phyloP scores from a whole-genome alignment of 2,888 invertebrate genomes.

The Drosophila subquinaria region DNA sequence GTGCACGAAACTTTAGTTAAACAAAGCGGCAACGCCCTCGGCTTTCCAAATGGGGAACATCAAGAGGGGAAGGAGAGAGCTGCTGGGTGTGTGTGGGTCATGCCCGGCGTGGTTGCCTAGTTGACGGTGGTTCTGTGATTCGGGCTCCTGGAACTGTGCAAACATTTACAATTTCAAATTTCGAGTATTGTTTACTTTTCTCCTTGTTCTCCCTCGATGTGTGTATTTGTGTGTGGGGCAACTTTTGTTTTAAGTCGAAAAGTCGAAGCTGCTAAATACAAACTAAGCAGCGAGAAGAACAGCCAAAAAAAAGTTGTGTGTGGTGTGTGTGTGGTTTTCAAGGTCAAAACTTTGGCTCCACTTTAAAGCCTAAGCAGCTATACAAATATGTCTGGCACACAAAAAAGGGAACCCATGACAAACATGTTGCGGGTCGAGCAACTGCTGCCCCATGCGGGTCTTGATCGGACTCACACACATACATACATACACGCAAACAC shows the following conservation, averaged over 20 bases:
- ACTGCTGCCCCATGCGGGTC: constrained; percentile 5
- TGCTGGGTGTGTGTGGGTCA: constrained; percentile 9
- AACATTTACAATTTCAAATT: constrained; percentile 81
- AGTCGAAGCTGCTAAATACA: constrained; percentile 60
- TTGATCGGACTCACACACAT: too few relatives aligned
- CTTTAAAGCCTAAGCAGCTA: constrained; percentile 60
- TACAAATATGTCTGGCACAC: constrained; percentile 55
- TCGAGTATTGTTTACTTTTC: constrained; percentile 71
- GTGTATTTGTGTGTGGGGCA: constrained; percentile 30
- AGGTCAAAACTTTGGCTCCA: constrained; percentile 59
- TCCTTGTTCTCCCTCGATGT: constrained; percentile 16
- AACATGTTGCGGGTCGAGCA: constrained; percentile 33
- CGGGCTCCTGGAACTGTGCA: constrained; percentile 60
- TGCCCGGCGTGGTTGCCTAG: constrained; percentile 28
- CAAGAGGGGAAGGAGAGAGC: background rate
- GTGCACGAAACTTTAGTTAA: constrained; percentile 74
- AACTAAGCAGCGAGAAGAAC: constrained; percentile 25
- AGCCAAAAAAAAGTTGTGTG: constrained; percentile 27
- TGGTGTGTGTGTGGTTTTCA: constrained; percentile 39
- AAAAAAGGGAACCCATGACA: constrained; percentile 38
- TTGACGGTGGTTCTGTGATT: constrained; percentile 53
- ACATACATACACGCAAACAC: background rate
- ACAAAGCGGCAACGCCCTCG: constrained; percentile 65
- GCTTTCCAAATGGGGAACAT: constrained; percentile 42
- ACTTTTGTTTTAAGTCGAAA: constrained; percentile 64